Evolutionary conservation across 2,888 invertebrate genomes (phyloP), one percentile per base, ranked within the genome.

Genomic region (Hirtodrosophila cameraria): DNA sequence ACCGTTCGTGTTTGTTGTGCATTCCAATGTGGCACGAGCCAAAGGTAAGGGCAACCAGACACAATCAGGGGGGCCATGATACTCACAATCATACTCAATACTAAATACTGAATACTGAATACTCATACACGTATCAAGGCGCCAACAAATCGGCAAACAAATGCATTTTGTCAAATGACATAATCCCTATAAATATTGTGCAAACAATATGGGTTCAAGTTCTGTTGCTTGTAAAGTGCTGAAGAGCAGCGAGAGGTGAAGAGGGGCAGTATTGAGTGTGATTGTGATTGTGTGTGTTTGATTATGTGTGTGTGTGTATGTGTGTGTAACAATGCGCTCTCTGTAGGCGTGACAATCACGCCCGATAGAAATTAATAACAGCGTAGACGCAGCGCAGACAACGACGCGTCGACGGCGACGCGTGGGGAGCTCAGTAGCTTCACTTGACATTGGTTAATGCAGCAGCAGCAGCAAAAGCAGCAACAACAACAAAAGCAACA

Each of bases 331-430:
- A n/a, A n/a, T n/a, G n/a, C n/a, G 50, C 50, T 25, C 50, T 33
- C 36, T 36, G 76, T 65, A 43, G 77, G 74, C 73, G 73, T 64
- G 64, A 71, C 72, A 72, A 72, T 48, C 46, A 42, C 39, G 33
- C 46, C 55, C 55, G 77, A 66, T 72, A 78, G 72, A 78, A 79
- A 79, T 79, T 76, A 80, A 80, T 77, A 70, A 68, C 71, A 64
- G 61, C 78, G 71, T 61, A 75, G 75, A 75, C 75, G 59, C 58
- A 49, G 52, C 46, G 43, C 79, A 75, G 75, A 78, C 62, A 49
- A 9, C 23, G 41, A 46, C 41, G 41, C 57, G 12, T 1, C 11
- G 53, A 15, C 52, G 12, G 43, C 33, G 9, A 11, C 43, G 57
- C 57, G 63, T 64, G 63, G 57, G 64, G 63, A 50, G 63, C 58